Conservation (phyloP, 1,140 invertebrate genomes). For the Battus philenor region DNA sequence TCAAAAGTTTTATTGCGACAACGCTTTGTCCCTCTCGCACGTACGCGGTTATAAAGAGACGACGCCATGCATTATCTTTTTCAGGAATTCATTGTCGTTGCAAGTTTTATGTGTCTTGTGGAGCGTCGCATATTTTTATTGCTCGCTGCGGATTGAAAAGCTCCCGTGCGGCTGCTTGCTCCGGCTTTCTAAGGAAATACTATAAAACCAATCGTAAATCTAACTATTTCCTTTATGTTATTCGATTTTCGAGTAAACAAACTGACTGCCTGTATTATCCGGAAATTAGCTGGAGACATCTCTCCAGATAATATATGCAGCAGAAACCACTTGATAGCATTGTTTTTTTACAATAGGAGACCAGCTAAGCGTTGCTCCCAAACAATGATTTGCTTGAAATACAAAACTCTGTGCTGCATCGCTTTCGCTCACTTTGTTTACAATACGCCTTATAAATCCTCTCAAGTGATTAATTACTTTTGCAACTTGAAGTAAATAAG, state of each 20-base stretch:
- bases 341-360: too few species aligned
- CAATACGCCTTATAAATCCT: too few species aligned
- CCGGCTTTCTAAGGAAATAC: conserved; percentile 16
- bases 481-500: too few species aligned
- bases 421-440: too few species aligned
- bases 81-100: conserved; percentile 69
- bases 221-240: conserved; percentile 21
- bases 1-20: conserved; percentile 63
- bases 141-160: conserved; percentile 64
- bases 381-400: too few species aligned
- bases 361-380: too few species aligned
- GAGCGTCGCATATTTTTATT: conserved; percentile 69
- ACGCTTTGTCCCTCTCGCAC: conserved; percentile 49
- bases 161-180: conserved; percentile 19
- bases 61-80: conserved; percentile 57
- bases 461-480: too few species aligned
- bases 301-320: too few species aligned
- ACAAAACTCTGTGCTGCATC: too few species aligned
- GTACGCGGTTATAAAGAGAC: conserved; percentile 49
- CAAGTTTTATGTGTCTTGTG: conserved; percentile 60
- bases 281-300: conserved; percentile 1
- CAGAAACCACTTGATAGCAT: too few species aligned
- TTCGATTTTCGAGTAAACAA: conserved; percentile 14
- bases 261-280: conserved; percentile 1
- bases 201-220: conserved; percentile 12